Evolutionary conservation across 2,113 vertebrate genomes (phyloP), one percentile per base, ranked within the genome.

Genomic region (Zosterops hypoxanthus): DNA sequence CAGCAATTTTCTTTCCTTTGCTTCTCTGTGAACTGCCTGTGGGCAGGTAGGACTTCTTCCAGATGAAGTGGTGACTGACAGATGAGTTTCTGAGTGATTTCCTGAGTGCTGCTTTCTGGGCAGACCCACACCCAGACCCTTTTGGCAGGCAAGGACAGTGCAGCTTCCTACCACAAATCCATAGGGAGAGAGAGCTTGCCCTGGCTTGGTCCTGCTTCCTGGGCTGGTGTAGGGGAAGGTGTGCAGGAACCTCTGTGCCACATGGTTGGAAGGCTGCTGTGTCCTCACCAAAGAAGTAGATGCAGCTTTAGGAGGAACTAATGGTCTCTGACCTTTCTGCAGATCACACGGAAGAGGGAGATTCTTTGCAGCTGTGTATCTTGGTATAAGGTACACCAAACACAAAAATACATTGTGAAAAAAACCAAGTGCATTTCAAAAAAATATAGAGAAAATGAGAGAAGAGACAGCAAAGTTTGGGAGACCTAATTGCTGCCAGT

Each of bases 111-210:
- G 1, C 12, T 26, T 31, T 44, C 17, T 47, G 39, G 56, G 39
- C 39, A 87, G 24, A 82, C 19, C n/a, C 2, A 2, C 2, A 2
- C 24, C 26, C 3, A 0, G 2, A 53, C 18, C 31, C 8, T 33
- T 46, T 31, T 1, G 2, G 28, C 2, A 1, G 44, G 33, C 1
- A 4, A 75, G 39, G 29, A 31, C 33, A 39, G 20, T 0, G 1
- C 11, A 11, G 56, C 22, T 24, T 71, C 21, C 53, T 61, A 36
- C 31, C 19, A 53, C 34, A 66, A 47, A 44, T 44, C 46, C 4
- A 4, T 18, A 33, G 25, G 11, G 63, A 39, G 22, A 20, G 17
- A 15, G 15, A 75, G 10, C 50, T 70, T 41, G 5, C 12, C 24
- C 21, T 34, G 46, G 24, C 19, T 68, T 55, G 24, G 22, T 73